A percentile compares a stretch with the other conserved stretches of the same genome.
Conservation (phyloP, 2,797 vertebrate species). For the Pseudomugil tenellus region DNA sequence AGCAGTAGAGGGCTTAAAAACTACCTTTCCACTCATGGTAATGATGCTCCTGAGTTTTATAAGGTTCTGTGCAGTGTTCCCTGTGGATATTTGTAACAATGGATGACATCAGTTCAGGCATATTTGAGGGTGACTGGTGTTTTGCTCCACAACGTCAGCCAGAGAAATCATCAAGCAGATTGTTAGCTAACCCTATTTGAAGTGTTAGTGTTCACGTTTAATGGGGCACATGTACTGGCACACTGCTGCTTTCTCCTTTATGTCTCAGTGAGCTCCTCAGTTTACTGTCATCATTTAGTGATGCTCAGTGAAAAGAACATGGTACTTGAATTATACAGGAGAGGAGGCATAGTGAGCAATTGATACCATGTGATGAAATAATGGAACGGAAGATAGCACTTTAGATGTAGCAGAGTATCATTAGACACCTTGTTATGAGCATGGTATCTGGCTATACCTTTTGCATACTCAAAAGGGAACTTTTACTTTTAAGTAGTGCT, state of each 20-base stretch:
- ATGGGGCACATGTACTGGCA: slow-evolving; percentile 29
- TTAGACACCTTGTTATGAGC: slow-evolving; percentile 50
- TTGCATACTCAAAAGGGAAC: slow-evolving; percentile 25
- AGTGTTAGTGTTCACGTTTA: slow-evolving; percentile 38
- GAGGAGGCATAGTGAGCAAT: slow-evolving; percentile 47
- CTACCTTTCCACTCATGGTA: slow-evolving; percentile 50
- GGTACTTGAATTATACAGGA: slow-evolving; percentile 63
- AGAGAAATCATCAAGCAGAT: slow-evolving; percentile 66
- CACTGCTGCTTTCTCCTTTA: slow-evolving; percentile 35
- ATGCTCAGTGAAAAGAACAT: slow-evolving; percentile 45
- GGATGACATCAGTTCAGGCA: slow-evolving; percentile 66
- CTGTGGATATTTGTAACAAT: slow-evolving; percentile 53
- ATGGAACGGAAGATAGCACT: slow-evolving; percentile 57
- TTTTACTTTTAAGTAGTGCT: slow-evolving; percentile 22
- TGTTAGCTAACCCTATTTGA: slow-evolving; percentile 49
- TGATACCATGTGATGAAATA: slow-evolving; percentile 67
- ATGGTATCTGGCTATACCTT: slow-evolving; percentile 7
- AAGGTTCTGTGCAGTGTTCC: slow-evolving; percentile 26
- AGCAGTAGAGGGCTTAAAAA: slow-evolving; percentile 51
- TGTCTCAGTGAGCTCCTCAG: slow-evolving; percentile 47
- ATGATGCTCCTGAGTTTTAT: slow-evolving; percentile 50
- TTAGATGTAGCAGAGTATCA: slow-evolving; percentile 53
- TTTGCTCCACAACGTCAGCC: slow-evolving; percentile 41
- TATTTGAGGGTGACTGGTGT: slow-evolving; percentile 63
- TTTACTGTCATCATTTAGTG: slow-evolving; percentile 48